Conservation (phyloP, 2,113 vertebrate species). For the Corythaixoides concolor region DNA sequence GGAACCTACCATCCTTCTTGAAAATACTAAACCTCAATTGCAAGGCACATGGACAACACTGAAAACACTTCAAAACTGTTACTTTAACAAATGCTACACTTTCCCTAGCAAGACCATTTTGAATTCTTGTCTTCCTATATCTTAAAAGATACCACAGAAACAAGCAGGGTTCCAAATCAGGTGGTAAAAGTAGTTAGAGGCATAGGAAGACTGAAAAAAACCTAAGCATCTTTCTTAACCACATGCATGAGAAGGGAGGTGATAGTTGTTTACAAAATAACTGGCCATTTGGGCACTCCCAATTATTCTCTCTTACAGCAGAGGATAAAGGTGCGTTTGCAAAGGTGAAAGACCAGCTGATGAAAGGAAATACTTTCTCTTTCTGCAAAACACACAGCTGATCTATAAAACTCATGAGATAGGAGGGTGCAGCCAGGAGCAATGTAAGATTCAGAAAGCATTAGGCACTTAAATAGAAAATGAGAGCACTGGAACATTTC, state of each 20-base stretch:
- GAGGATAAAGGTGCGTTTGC: not conserved
- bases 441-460: not conserved
- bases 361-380: slow-evolving; percentile 12
- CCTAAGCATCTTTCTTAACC: not conserved
- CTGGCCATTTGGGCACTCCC: not conserved
- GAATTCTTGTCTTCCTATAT: not conserved
- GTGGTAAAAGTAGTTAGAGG: not conserved
- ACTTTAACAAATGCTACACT: not conserved
- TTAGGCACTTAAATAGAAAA: not conserved
- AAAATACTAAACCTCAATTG: not conserved
- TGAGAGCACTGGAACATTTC: not conserved
- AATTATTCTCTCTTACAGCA: slow-evolving; percentile 5
- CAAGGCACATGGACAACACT: not conserved
- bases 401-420: not conserved
- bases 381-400: not conserved
- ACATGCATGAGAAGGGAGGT: not conserved
- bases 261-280: not conserved
- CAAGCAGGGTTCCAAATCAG: not conserved
- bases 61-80: not conserved
- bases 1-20: not conserved
- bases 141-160: not conserved
- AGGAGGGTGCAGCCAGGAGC: not conserved
- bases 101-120: not conserved
- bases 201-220: not conserved
- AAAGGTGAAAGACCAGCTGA: slow-evolving; percentile 17